Evolutionary conservation across 2,797 vertebrate species (phyloP).

Genomic region (Mormyrus hasselquistii): DNA sequence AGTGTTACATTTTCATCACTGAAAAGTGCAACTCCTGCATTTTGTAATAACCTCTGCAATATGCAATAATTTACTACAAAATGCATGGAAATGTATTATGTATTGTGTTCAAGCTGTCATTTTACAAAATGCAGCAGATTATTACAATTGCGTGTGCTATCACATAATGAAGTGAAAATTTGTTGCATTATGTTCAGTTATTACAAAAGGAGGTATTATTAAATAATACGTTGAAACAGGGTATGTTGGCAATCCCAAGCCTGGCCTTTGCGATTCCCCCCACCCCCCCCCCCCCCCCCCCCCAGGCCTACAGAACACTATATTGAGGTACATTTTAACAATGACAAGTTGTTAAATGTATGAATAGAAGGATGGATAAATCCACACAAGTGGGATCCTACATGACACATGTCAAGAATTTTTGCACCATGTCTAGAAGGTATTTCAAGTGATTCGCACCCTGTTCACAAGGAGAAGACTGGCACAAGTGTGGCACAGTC

Average conservation of each 20-base stretch:
- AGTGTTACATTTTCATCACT: neutral
- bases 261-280: neutral
- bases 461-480: neutral
- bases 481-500: neutral
- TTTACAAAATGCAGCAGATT: neutral
- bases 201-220: neutral
- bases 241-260: neutral
- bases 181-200: neutral
- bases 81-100: neutral
- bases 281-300: neutral
- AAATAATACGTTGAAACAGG: neutral
- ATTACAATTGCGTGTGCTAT: neutral
- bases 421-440: neutral
- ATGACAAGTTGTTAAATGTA: neutral
- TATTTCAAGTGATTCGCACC: neutral
- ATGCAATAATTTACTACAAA: neutral
- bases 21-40: neutral
- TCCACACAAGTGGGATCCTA: neutral
- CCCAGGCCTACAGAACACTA: neutral
- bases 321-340: neutral
- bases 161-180: neutral
- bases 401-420: neutral
- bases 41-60: neutral
- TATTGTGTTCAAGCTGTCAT: neutral
- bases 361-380: neutral